Conservation (phyloP, 1,140 invertebrate species). For the Lasioglossum baleicum region DNA sequence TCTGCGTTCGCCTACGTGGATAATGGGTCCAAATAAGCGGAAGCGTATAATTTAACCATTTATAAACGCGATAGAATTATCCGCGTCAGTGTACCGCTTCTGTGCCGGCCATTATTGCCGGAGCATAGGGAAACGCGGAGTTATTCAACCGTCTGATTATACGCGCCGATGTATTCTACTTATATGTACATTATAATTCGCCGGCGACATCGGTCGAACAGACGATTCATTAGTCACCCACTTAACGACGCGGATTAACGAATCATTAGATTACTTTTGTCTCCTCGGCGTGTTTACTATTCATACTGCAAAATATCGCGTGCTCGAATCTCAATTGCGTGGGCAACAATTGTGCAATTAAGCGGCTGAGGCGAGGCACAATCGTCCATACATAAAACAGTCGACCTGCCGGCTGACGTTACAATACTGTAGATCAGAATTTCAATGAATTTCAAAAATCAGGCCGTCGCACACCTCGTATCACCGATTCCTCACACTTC, state of each 20-base stretch:
- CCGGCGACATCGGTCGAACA: neutral
- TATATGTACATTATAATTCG: neutral
- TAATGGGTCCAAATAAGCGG: neutral
- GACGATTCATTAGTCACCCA: neutral
- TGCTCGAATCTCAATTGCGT: neutral
- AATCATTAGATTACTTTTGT: slow-evolving; percentile 1
- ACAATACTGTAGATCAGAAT: neutral
- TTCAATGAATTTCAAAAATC: neutral
- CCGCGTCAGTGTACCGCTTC: neutral
- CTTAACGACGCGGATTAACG: neutral
- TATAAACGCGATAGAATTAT: neutral
- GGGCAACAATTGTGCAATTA: neutral
- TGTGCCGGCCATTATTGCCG: neutral
- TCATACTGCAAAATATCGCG: neutral
- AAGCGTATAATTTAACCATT: slow-evolving; percentile 13
- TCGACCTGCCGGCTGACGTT: neutral
- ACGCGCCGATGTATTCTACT: neutral
- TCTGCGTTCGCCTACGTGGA: too few species aligned
- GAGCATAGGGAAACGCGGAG: neutral
- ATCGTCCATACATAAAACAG: neutral
- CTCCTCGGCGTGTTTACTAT: neutral
- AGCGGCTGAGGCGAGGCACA: neutral
- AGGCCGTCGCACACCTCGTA: too few species aligned
- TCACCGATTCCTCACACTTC: neutral
- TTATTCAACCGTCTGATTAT: neutral